Base-by-base conservation (phyloP, 2,888 invertebrate species). In the Nudaria mundana region DNA sequence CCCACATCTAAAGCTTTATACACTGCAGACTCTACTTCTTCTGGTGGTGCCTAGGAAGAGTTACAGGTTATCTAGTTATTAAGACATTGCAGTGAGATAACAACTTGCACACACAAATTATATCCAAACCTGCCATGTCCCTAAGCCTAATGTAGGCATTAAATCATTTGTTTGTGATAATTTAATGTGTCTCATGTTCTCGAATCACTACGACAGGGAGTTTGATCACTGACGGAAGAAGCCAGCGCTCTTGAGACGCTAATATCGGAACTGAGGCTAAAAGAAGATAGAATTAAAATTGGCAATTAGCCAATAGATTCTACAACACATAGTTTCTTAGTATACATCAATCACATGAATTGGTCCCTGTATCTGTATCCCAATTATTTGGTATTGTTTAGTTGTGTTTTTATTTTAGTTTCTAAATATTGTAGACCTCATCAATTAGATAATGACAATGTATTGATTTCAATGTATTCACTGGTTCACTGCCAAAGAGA, bases 111-210 rank as follows among this genome's bases (percentile, higher is more conserved):
- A 16, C n/a, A n/a, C n/a, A n/a, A n/a, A n/a, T n/a, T n/a, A n/a
- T n/a, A 22, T 16, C 29, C 69, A 66, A 66, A 92, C 92, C 89
- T 93, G 92, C 93, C 93, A 94, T 24, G 94, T 94, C 33, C 94
- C 94, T 56, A 94, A 81, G 15, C 94, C 94, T 31, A 94, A 72
- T 24, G 91, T 85, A n/a, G 94, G 94, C 91, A 94, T 93, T 52
- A 90, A 72, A 66, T 89, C 91, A 23, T 72, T 68, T 2, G 86
- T 82, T 59, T 83, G 84, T 33, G 82, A 80, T 44, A 91, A 71
- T 49, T 65, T 81, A 33, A 90, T 66, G 48, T 65, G 73, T 65
- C 85, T 83, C 91, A 91, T 86, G 28, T 62, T 81, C 58, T 65
- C 67, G 6, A 74, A 44, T 67, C 71, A 49, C 39, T 68, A 39